These are phyloP conservation scores for Blennius ocellaris DNA, from an alignment of 2,113 vertebrate genomes.

Conservation along the genomic window DNA sequence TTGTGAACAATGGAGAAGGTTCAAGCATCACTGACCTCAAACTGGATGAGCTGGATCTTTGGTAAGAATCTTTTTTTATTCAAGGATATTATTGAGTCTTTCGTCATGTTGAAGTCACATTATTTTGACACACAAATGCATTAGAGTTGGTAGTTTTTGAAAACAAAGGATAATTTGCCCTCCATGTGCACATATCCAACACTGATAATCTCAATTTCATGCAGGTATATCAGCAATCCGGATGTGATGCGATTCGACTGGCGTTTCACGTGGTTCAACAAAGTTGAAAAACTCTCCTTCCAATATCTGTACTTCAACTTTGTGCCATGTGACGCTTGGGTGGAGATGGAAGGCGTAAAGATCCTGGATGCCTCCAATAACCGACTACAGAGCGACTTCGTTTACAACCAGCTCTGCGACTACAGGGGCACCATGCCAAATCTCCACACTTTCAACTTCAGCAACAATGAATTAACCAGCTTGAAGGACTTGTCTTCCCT, in stretches of 20 bases:
- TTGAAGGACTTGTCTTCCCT: constrained; percentile 76
- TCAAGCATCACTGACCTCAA: constrained; percentile 71
- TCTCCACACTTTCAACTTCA: constrained; percentile 77
- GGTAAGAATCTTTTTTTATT: constrained; percentile 58
- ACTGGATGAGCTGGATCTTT: constrained; percentile 81
- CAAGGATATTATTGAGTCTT: no score
- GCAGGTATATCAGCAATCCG: constrained; percentile 88
- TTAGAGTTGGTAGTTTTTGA: neutral
- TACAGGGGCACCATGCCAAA: constrained; percentile 72
- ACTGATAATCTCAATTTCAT: constrained; percentile 26
- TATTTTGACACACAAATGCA: neutral
- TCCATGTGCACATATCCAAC: neutral
- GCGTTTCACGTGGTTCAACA: constrained; percentile 88
- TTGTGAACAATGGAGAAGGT: constrained; percentile 48
- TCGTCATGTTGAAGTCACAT: no score
- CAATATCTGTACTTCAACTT: constrained; percentile 86
- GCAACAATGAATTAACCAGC: constrained; percentile 79
- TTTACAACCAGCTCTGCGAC: constrained; percentile 83
- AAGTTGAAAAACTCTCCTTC: constrained; percentile 79
- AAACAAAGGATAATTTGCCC: neutral
- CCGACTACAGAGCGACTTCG: constrained; percentile 64
- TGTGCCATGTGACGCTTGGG: constrained; percentile 87
- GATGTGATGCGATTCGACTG: constrained; percentile 88
- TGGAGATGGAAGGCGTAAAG: constrained; percentile 76
- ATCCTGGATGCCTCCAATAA: constrained; percentile 82